A percentile compares a stretch with the other conserved stretches of the same genome.
These are phyloP conservation scores for Cottoperca gobio DNA, from an alignment of 2,797 vertebrate genomes.

Conservation along the genomic window DNA sequence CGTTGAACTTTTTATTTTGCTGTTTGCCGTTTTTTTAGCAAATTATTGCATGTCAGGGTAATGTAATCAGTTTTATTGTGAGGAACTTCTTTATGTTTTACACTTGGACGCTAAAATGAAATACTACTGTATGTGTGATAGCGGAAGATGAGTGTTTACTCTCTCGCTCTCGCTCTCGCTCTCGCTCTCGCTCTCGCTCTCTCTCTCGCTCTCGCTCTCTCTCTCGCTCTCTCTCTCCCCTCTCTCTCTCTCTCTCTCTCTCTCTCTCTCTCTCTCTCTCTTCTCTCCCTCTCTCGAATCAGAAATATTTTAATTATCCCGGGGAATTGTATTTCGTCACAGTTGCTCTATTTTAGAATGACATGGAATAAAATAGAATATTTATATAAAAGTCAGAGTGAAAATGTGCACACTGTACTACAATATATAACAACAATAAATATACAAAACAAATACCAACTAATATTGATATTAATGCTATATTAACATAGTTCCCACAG, in stretches of 20 bases:
- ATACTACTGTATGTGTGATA: not conserved
- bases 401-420: too few relatives aligned
- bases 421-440: constrained; percentile 1
- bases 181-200: constrained; percentile 3
- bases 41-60: not conserved
- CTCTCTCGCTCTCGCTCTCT: constrained; percentile 4
- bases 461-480: too few relatives aligned
- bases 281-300: too few relatives aligned
- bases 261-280: too few relatives aligned
- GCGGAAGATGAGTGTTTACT: constrained; percentile 4
- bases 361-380: too few relatives aligned
- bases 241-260: too few relatives aligned
- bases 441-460: too few relatives aligned
- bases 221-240: too few relatives aligned
- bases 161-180: not conserved
- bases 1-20: not conserved
- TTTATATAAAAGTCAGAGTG: too few relatives aligned
- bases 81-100: not conserved
- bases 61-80: not conserved
- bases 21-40: not conserved
- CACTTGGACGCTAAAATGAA: not conserved
- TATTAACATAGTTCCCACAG: constrained; percentile 1
- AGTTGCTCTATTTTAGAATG: too few relatives aligned
- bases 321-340: too few relatives aligned
- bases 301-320: too few relatives aligned